Evolutionary conservation across 2,888 invertebrate species (phyloP), one percentile per base, ranked within the genome.

Genomic region (Pherbina coryleti): DNA sequence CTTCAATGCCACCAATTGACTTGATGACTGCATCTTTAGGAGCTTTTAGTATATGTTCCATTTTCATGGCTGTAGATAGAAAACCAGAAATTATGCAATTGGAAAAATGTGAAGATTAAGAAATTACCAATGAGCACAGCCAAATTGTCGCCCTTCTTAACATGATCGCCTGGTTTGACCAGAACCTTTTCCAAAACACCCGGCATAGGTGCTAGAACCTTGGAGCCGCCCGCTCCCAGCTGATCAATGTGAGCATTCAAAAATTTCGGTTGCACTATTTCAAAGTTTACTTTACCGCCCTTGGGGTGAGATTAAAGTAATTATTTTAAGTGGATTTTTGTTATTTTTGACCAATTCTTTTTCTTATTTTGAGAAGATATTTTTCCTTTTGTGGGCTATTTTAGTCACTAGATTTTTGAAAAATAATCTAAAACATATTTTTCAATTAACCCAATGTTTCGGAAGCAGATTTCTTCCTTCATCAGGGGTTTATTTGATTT

Each of bases 1-100:
- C 98, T 37, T 79, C 92, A 90, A 93, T 92, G 85, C 93, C 94
- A 5, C 90, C 91, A 44, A 98, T 90, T 4, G 93, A 92, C 67
- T 94, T 92, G 3, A 99, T 93, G 7, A 91, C 92, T 67, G 96
- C 98, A 86, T 95, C 93, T 64, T 93, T 91, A 0, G 95, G 93
- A 3, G 98, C 96, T 83, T 95, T 95, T 17, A 99, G 94, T 17
- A 98, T 94, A 88, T 98, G 95, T 92, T 99, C 99, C 99, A 99
- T 99, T 91, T 99, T 99, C 99, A 99, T 99, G 0, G 99, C 99
- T 85, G 44, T 53, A n/a, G 5, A 69, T n/a, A 9, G 22, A 19
- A 22, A 70, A 60, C 44, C 2, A 74, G 28, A 37, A 73, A 49
- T 69, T 31, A 34, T 51, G 8, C 8, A 37, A 8, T 8, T 8